A percentile compares a stretch with the other conserved stretches of the same genome.
These are phyloP conservation scores for Parascotia fuliginaria DNA, from an alignment of 2,888 invertebrate genomes.

Conservation along the genomic window DNA sequence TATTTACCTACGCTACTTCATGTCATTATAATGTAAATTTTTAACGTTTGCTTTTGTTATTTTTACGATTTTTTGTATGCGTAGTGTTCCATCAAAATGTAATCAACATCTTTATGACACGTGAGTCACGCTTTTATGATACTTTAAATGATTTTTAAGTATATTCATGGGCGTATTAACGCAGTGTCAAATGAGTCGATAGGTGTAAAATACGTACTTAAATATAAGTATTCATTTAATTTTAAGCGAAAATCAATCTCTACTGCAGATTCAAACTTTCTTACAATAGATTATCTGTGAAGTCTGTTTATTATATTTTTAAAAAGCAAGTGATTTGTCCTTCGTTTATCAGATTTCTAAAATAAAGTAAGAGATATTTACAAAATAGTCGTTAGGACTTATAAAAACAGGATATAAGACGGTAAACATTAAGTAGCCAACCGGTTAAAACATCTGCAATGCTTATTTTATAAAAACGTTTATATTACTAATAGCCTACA, in stretches of 20 bases:
- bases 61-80: background rate
- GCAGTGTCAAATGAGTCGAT: background rate
- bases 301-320: too few relatives aligned
- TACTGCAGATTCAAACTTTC: too few relatives aligned
- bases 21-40: conserved; percentile 22
- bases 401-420: background rate
- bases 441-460: conserved; percentile 25
- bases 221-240: too few relatives aligned
- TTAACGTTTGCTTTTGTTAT: conserved; percentile 4
- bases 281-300: too few relatives aligned
- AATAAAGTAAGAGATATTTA: background rate
- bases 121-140: background rate
- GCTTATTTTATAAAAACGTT: conserved; percentile 40
- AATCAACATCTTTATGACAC: background rate
- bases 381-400: background rate
- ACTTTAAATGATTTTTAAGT: background rate
- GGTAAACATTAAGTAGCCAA: conserved; percentile 4
- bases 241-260: too few relatives aligned
- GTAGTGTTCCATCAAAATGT: background rate
- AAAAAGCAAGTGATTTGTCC: too few relatives aligned
- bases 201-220: too few relatives aligned
- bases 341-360: too few relatives aligned
- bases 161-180: background rate
- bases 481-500: conserved; percentile 58
- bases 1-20: conserved; percentile 27